Evolutionary conservation across 2,113 vertebrate genomes (phyloP).

Genomic region (Rousettus leschenaultii): DNA sequence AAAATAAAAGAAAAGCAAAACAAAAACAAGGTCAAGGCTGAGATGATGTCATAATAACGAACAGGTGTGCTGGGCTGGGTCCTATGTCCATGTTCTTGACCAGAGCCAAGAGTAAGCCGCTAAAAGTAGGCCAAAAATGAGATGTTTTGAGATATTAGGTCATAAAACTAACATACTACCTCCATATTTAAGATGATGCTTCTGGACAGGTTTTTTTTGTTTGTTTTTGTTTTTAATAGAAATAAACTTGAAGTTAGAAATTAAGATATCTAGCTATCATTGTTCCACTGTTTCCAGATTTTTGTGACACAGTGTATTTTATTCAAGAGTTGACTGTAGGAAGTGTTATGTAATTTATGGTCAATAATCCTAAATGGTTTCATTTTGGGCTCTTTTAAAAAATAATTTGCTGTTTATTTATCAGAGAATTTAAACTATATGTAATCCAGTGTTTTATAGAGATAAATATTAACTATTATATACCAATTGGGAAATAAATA

Average conservation of each 20-base stretch:
- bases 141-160: background rate
- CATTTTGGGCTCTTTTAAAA: background rate
- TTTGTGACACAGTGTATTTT: background rate
- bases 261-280: background rate
- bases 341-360: background rate
- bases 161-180: background rate
- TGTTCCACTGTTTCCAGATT: background rate
- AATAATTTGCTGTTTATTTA: background rate
- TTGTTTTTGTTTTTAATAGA: constrained; percentile 29
- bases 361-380: background rate
- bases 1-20: background rate
- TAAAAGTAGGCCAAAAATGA: background rate
- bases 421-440: background rate
- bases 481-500: background rate
- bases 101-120: background rate
- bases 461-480: background rate
- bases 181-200: background rate
- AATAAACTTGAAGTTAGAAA: constrained; percentile 8
- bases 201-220: background rate
- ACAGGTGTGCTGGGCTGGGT: background rate
- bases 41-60: background rate
- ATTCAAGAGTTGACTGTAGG: background rate
- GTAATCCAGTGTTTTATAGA: background rate
- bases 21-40: background rate
- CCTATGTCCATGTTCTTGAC: background rate